These are phyloP conservation scores for Drosophila kanapiae DNA, from an alignment of 1,140 invertebrate genomes.

Conservation along the genomic window DNA sequence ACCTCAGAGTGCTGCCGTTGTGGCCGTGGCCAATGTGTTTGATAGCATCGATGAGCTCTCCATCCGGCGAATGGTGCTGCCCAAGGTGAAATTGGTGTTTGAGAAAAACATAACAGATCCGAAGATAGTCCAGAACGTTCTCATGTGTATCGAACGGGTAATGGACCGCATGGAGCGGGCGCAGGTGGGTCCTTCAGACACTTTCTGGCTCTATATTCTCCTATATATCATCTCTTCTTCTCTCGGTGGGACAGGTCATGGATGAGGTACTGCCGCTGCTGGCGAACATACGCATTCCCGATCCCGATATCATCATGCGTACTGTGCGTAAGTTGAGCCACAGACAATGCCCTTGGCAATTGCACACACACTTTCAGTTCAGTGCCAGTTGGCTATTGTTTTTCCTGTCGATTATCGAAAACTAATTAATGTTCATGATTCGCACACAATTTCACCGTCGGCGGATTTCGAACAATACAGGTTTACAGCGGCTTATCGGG, in stretches of 20 bases:
- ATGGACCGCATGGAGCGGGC: slow-evolving; percentile 94
- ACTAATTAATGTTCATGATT: slow-evolving; percentile 57
- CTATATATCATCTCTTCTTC: neutral
- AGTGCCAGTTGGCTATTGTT: slow-evolving; percentile 16
- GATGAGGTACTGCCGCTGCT: slow-evolving; percentile 97
- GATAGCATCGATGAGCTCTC: slow-evolving; percentile 94
- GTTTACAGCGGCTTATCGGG: slow-evolving; percentile 14
- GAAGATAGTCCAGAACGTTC: slow-evolving; percentile 91
- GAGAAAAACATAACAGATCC: slow-evolving; percentile 93
- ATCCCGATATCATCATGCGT: slow-evolving; percentile 92
- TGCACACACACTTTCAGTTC: slow-evolving; percentile 13
- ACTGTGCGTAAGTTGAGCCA: slow-evolving; percentile 92
- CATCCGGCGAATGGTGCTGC: slow-evolving; percentile 93
- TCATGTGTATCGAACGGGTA: slow-evolving; percentile 92
- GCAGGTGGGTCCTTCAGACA: slow-evolving; percentile 85
- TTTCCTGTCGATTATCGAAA: slow-evolving; percentile 38
- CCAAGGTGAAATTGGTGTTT: slow-evolving; percentile 94
- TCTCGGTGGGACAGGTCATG: slow-evolving; percentile 88
- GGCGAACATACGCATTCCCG: slow-evolving; percentile 93
- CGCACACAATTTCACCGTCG: slow-evolving; percentile 32
- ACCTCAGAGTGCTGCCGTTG: slow-evolving; percentile 93
- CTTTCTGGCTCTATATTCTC: neutral
- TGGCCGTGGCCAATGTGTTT: slow-evolving; percentile 94
- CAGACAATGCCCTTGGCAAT: slow-evolving; percentile 18
- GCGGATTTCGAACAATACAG: slow-evolving; percentile 2